phyloP scores from a whole-genome alignment of 2,113 vertebrate genomes.

The Cettia cetti region DNA sequence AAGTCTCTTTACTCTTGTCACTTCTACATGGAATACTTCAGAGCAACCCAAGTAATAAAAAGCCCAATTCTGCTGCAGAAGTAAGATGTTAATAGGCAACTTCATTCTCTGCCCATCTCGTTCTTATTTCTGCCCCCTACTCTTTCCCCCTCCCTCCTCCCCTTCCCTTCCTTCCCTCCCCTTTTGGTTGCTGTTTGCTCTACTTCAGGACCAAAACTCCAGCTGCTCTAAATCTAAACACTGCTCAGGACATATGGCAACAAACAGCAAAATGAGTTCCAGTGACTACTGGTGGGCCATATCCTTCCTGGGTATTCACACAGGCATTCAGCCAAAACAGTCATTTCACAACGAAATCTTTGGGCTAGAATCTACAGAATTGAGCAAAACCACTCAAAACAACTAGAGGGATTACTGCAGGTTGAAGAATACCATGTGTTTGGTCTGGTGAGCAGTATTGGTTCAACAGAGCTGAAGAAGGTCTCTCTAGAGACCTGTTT shows the following conservation, averaged over 20 bases:
- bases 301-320: background rate
- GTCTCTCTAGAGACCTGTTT: background rate
- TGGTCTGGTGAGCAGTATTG: background rate
- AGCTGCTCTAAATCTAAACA: background rate
- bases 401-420: background rate
- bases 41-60: background rate
- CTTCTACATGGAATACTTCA: background rate
- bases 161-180: no score
- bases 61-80: background rate
- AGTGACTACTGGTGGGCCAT: background rate
- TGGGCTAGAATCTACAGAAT: background rate
- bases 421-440: background rate
- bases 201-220: background rate
- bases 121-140: rapidly evolving
- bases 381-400: background rate
- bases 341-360: background rate
- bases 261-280: background rate
- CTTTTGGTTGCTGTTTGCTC: background rate
- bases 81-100: background rate
- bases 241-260: background rate
- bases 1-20: background rate
- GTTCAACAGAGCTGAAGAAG: background rate
- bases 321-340: background rate
- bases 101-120: background rate
- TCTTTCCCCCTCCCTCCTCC: no score